Conservation (phyloP, 2,113 vertebrate species). For the Oreotrochilus melanogaster region DNA sequence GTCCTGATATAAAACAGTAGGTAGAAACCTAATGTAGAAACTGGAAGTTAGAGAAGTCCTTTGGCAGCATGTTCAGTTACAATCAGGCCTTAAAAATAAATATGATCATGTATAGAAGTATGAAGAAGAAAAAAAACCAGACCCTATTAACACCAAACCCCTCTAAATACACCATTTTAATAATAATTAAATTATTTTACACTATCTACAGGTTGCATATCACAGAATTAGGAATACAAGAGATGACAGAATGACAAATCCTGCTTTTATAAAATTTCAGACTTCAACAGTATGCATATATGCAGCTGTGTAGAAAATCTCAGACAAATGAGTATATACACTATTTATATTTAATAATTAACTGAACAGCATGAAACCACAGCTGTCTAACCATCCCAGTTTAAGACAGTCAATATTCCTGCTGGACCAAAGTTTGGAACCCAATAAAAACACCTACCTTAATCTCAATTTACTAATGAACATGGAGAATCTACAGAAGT, state of each 20-base stretch:
- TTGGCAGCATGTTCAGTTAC: conserved; percentile 79
- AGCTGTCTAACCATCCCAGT: not conserved
- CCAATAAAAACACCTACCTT: not conserved
- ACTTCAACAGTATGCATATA: conserved; percentile 19
- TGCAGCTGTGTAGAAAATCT: conserved; percentile 76
- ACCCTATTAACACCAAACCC: conserved; percentile 58
- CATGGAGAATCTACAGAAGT: conserved; percentile 35
- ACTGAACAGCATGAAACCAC: not conserved
- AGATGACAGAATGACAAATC: conserved; percentile 32
- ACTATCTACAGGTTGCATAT: conserved; percentile 73
- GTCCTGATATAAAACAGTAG: conserved; percentile 73
- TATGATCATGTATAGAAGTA: conserved; percentile 67
- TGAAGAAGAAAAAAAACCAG: conserved; percentile 31
- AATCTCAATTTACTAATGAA: conserved; percentile 6
- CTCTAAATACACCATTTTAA: conserved; percentile 57
- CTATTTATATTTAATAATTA: conserved; percentile 61
- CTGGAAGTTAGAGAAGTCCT: conserved; percentile 71
- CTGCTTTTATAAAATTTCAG: conserved; percentile 71
- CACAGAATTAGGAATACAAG: conserved; percentile 34
- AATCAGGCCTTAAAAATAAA: conserved; percentile 81
- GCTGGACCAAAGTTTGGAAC: conserved; percentile 37
- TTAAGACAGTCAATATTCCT: conserved; percentile 12
- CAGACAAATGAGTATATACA: conserved; percentile 76
- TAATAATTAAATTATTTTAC: conserved; percentile 73
- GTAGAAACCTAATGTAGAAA: conserved; percentile 72